Base-by-base conservation (phyloP, 2,888 invertebrate genomes). In the Incurvaria masculella region DNA sequence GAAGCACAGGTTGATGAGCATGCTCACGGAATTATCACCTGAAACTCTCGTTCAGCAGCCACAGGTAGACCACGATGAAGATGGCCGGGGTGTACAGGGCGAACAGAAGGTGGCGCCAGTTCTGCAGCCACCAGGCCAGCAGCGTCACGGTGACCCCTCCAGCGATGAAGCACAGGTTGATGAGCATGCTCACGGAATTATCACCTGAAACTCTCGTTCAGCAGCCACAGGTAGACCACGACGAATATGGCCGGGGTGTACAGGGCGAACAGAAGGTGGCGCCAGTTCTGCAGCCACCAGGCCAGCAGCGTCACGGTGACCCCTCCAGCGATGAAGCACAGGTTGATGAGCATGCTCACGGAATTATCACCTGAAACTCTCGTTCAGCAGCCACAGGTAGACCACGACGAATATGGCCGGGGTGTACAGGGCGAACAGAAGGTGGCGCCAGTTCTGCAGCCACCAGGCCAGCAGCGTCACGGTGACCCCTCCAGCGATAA, bases 1-100 rank as follows among this genome's bases (percentile, higher is more conserved):
- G 51, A 78, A 78, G 75, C 76, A 74, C 14, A 72, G 74, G 61
- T 78, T 78, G 63, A 78, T 76, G 11, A 76, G 68, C 0, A 78
- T 65, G 43, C 76, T 76, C 46, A 64, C 69, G 56, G 76, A 72
- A n/a, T n/a, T n/a, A 61, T 78, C 78, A 78, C 46, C 78, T 59
- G 57, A 76, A 76, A 51, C 76, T 76, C 50, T 78, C 78, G 0
- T 70, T 68, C 0, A 78, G 59, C 6, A 64, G 60, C 72, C 75
- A 76, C 48, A 72, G 64, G 59, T 78, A 78, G 27, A 72, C 47
- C 51, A 78, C 66, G 5, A 65, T 60, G 50, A 73, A 59, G 46
- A 76, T 65, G 0, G 78, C 65, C 2, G 78, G 78, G 1, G 70
- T 69, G 59, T 76, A 78, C 56, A 75, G 75, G 55, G 74, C 64